Conservation (phyloP, 1,140 invertebrate species). For the Pachypeltis micranthus region DNA sequence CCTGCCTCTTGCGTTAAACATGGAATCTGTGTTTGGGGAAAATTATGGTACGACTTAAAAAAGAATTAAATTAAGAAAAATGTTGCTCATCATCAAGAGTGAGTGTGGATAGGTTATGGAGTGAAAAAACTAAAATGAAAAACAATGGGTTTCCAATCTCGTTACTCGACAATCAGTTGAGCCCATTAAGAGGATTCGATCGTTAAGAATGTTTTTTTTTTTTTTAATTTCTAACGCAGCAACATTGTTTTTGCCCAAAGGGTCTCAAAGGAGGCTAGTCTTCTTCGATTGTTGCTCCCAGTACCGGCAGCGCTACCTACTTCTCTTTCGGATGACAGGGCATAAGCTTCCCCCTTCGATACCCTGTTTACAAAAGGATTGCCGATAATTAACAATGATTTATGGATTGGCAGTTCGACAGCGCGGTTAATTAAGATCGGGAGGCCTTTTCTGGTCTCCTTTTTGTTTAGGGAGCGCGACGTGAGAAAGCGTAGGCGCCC, state of each 20-base stretch:
- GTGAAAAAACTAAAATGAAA: too few species aligned
- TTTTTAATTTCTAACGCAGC: background rate
- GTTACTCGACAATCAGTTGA: background rate
- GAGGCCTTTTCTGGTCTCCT: too few species aligned
- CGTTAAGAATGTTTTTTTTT: background rate
- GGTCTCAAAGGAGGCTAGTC: background rate
- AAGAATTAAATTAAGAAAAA: too few species aligned
- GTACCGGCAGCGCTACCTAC: background rate
- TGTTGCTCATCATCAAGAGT: too few species aligned
- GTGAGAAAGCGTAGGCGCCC: background rate
- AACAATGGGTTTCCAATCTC: too few species aligned
- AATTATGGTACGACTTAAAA: too few species aligned
- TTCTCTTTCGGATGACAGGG: background rate
- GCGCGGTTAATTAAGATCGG: background rate
- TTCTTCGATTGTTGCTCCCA: background rate
- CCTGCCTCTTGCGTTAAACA: too few species aligned
- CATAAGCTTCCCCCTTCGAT: background rate
- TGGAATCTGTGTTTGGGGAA: too few species aligned
- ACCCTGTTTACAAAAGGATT: constrained; percentile 4
- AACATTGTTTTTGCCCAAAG: constrained; percentile 2
- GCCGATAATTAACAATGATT: constrained; percentile 6
- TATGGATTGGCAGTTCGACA: background rate
- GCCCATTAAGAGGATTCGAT: background rate
- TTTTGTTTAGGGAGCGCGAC: background rate
- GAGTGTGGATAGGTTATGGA: too few species aligned